These are phyloP conservation scores for Mycteria americana DNA, from an alignment of 2,797 vertebrate species.

Conservation along the genomic window DNA sequence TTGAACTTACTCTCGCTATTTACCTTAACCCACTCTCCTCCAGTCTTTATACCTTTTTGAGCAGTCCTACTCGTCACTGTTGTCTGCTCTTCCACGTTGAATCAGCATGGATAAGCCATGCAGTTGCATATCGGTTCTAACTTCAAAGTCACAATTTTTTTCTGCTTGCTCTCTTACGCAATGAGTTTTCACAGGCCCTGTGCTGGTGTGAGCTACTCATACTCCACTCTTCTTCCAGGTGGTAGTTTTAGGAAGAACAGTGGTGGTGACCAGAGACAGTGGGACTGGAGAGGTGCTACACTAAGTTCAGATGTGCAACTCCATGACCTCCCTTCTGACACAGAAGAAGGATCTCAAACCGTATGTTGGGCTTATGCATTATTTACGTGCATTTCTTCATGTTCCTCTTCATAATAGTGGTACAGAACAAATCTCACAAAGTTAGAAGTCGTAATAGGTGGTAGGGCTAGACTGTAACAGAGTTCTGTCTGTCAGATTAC, in stretches of 20 bases:
- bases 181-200: background rate
- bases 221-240: slow-evolving; percentile 67
- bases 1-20: background rate
- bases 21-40: background rate
- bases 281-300: slow-evolving; percentile 77
- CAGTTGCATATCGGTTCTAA: background rate
- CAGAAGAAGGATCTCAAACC: slow-evolving; percentile 72
- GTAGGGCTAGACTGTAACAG: background rate
- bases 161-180: background rate
- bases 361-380: slow-evolving; percentile 62
- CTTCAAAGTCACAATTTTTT: background rate
- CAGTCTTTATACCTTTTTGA: background rate
- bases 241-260: slow-evolving; percentile 80
- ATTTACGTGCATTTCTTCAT: background rate
- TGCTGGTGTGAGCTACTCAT: background rate
- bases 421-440: background rate
- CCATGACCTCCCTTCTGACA: slow-evolving; percentile 68
- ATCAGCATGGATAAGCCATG: background rate
- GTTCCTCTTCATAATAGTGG: background rate
- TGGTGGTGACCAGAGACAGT: slow-evolving; percentile 70
- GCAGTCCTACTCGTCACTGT: background rate
- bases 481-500: background rate
- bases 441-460: background rate
- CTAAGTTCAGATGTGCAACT: slow-evolving; percentile 78
- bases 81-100: background rate